phyloP scores from a whole-genome alignment of 2,888 invertebrate species.

The Blastobasis lacticolella region DNA sequence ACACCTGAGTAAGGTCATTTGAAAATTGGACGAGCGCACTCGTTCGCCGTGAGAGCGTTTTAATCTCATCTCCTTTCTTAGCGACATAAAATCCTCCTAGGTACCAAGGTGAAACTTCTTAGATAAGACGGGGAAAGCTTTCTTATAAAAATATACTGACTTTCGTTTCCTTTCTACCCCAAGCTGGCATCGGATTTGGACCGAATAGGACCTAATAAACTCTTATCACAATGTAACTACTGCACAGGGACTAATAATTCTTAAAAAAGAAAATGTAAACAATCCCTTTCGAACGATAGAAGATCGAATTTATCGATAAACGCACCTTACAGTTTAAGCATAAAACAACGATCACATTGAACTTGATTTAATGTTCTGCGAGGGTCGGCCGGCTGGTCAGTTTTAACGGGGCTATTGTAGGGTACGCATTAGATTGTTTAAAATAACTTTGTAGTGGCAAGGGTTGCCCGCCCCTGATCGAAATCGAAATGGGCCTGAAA shows the following conservation, averaged over 20 bases:
- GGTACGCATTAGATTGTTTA: conserved; percentile 50
- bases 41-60: conserved; percentile 14
- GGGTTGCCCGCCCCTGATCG: conserved; percentile 38
- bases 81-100: no score
- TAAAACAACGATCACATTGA: conserved; percentile 30
- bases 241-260: conserved; percentile 60
- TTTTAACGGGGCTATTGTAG: conserved; percentile 23
- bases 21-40: conserved; percentile 30
- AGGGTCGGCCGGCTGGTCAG: conserved; percentile 46
- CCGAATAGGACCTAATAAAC: conserved; percentile 11
- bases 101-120: neutral
- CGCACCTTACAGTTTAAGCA: conserved; percentile 40
- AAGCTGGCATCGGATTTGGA: no score
- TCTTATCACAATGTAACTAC: conserved; percentile 44
- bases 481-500: no score
- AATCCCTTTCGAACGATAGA: conserved; percentile 40
- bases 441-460: conserved; percentile 52
- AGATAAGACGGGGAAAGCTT: neutral
- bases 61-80: no score
- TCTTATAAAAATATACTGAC: no score
- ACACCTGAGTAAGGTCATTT: conserved; percentile 66
- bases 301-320: conserved; percentile 55
- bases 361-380: conserved; percentile 52
- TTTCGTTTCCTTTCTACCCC: no score
- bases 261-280: conserved; percentile 52